Evolutionary conservation across 2,113 vertebrate species (phyloP), one percentile per base, ranked within the genome.

Genomic region (Sakesphorus luctuosus): DNA sequence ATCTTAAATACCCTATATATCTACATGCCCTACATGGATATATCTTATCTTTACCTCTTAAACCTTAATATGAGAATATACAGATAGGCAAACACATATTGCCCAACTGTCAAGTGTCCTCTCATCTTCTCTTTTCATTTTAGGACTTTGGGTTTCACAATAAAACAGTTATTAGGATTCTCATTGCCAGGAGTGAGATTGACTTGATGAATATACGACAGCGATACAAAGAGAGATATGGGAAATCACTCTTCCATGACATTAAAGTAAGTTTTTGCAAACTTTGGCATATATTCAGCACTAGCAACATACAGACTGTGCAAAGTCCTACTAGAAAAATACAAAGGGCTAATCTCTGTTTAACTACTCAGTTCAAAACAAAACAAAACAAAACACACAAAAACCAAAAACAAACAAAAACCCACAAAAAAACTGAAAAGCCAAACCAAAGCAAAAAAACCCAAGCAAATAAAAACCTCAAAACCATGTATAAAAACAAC

Each of bases 121-220:
- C 33, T 44, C 13, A 23, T 71, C 44, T 85, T 29, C 65, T 36
- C 49, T 62, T 86, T 44, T 74, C 35, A 49, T 92, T 94, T 77
- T 73, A 98, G 98, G 98, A 98, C 43, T 97, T 97, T 14, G 98
- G 98, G 20, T 98, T 98, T 91, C 98, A 98, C 73, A 98, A 98
- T 50, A 98, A 98, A 97, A 98, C 98, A 9, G 33, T 98, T 69
- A 98, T 98, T 95, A 97, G 98, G 84, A 98, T 97, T 87, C 89
- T 98, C 28, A 96, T 98, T n/a, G 93, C 98, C 92, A 97, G 98
- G 93, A 98, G 98, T 89, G 98, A 98, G 97, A 98, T 98, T 66
- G 98, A 98, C 53, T 81, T 98, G 65, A 95, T 98, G 97, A 98
- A 83, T 63, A 97, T 98, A 78, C 94, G 97, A 38, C 98, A 97